Percentiles rank a stretch among this genome's conserved stretches.
Evolutionary conservation across 2,888 invertebrate genomes (phyloP).

Genomic region (Drosophila vallismaia): DNA sequence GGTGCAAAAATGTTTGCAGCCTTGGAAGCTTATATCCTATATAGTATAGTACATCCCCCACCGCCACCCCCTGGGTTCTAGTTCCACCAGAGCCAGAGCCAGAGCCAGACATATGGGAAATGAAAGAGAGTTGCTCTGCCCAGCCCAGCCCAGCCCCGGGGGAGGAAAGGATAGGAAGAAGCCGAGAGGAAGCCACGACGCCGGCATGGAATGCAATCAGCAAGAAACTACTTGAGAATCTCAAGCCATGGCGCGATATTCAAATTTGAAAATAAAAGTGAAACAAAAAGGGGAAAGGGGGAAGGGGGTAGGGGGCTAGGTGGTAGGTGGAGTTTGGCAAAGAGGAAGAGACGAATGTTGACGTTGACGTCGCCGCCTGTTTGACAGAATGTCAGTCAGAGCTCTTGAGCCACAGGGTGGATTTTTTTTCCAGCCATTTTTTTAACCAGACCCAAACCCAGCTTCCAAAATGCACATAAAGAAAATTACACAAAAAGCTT

Average conservation of each 20-base stretch:
- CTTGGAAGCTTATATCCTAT: conserved; percentile 22
- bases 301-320: conserved; percentile 10
- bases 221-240: conserved; percentile 76
- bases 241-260: conserved; percentile 54
- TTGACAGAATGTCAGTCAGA: conserved; percentile 78
- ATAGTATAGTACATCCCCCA: conserved; percentile 8
- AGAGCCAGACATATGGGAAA: conserved; percentile 60
- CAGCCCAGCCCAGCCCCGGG: not conserved
- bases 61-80: conserved; percentile 4
- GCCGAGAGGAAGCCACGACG: conserved; percentile 36
- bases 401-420: conserved; percentile 42
- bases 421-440: conserved; percentile 14
- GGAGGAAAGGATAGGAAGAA: conserved; percentile 12
- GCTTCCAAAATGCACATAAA: conserved; percentile 21
- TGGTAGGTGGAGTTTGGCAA: not conserved
- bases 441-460: conserved; percentile 14
- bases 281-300: conserved; percentile 37
- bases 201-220: conserved; percentile 69
- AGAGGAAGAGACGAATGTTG: conserved; percentile 26
- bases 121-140: conserved; percentile 48
- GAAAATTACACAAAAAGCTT: not conserved
- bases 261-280: conserved; percentile 73
- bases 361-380: conserved; percentile 61
- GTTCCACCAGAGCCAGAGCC: conserved; percentile 5
- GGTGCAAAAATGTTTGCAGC: conserved; percentile 60